phyloP scores from a whole-genome alignment of 2,113 vertebrate genomes.

The Myxocyprinus asiaticus region DNA sequence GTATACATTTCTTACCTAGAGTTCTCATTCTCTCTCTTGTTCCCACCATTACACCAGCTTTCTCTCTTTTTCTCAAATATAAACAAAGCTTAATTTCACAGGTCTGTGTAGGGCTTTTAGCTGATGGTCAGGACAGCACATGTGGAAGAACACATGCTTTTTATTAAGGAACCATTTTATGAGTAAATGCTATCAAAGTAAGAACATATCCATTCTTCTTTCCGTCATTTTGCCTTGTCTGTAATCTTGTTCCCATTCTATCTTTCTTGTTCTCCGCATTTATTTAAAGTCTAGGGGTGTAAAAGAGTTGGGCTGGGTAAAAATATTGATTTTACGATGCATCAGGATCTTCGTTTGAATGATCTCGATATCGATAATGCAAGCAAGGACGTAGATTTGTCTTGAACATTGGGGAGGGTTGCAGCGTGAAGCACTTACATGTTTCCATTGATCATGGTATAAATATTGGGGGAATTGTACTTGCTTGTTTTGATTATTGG shows the following conservation, averaged over 20 bases:
- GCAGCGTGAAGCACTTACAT: no score
- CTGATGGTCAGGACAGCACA: slow-evolving; percentile 17
- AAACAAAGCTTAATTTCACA: neutral
- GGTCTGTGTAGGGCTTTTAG: slow-evolving; percentile 5
- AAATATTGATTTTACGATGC: no score
- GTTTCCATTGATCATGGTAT: no score
- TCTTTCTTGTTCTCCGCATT: neutral
- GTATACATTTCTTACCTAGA: neutral
- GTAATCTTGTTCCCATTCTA: neutral
- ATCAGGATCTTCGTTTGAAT: no score
- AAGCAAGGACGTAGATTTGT: no score
- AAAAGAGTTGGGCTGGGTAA: no score
- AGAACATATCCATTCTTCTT: neutral
- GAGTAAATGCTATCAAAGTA: slow-evolving; percentile 28
- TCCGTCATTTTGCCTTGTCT: neutral
- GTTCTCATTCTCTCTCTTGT: neutral
- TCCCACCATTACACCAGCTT: neutral
- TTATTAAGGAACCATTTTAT: slow-evolving; percentile 24
- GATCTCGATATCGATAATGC: no score
- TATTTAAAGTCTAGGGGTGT: neutral
- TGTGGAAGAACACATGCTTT: slow-evolving; percentile 32
- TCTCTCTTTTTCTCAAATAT: neutral
- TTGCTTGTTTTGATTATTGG: no score
- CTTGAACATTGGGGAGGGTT: no score
- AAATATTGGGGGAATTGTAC: no score